Percentiles rank a stretch among this genome's conserved stretches.
Conservation (phyloP, 2,797 vertebrate genomes). For the Heteromormyrus szaboi region DNA sequence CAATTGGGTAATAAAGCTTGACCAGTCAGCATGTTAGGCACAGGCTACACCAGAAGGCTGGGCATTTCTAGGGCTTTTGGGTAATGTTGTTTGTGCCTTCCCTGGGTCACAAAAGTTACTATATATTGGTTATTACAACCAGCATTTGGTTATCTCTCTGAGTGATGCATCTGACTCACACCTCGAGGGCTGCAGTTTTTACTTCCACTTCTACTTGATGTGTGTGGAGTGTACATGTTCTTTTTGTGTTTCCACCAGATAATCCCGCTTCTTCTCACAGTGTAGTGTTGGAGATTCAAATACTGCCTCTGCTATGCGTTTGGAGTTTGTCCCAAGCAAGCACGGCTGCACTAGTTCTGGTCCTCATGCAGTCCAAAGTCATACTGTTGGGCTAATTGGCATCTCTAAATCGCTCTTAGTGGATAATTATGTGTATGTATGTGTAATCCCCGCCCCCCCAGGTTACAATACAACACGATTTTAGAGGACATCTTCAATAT, state of each 20-base stretch:
- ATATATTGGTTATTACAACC: neutral
- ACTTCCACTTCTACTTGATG: neutral
- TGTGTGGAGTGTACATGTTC: neutral
- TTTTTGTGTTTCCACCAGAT: neutral
- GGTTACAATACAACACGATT: neutral
- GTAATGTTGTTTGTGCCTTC: constrained; percentile 59
- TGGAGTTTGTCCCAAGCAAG: neutral
- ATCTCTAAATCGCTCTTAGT: neutral
- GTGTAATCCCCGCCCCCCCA: neutral
- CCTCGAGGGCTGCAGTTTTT: neutral
- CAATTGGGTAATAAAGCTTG: constrained; percentile 58
- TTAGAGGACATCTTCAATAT: neutral
- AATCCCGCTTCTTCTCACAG: neutral
- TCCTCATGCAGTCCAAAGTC: neutral
- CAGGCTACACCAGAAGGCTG: constrained; percentile 20
- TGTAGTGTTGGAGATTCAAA: neutral
- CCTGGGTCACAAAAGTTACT: neutral
- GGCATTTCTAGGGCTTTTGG: constrained; percentile 49
- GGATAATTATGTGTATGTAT: neutral
- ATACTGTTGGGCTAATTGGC: neutral
- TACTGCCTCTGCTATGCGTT: neutral
- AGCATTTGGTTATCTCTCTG: neutral
- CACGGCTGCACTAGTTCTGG: neutral
- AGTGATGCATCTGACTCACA: neutral
- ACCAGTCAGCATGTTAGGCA: constrained; percentile 45